Percentiles rank a stretch among this genome's conserved stretches.
Evolutionary conservation across 1,140 invertebrate species (phyloP).

Genomic region (Chymomyza costata): DNA sequence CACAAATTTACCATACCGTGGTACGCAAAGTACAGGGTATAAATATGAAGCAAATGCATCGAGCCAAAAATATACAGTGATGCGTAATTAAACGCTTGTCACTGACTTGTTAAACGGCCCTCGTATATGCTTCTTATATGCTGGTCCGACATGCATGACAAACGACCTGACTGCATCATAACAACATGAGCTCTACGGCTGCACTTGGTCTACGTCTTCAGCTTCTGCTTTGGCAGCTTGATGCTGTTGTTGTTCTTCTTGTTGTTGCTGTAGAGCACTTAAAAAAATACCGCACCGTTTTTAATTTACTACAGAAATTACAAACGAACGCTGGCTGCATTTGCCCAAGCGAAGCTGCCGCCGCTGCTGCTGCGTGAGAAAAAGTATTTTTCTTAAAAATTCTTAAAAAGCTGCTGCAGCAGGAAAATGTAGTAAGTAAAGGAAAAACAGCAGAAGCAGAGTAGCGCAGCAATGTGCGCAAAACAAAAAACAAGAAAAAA

Average conservation of each 20-base stretch:
- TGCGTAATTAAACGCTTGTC: too few relatives aligned
- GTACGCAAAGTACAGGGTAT: too few relatives aligned
- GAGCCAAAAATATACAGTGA: too few relatives aligned
- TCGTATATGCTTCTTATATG: too few relatives aligned
- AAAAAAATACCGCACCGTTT: conserved; percentile 51
- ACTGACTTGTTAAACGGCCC: too few relatives aligned
- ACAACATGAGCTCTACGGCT: conserved; percentile 33
- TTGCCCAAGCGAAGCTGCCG: background rate
- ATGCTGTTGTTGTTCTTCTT: conserved; percentile 10
- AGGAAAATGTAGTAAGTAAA: background rate
- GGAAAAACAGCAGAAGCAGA: background rate
- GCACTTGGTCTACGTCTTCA: too few relatives aligned
- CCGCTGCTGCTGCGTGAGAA: conserved; percentile 37
- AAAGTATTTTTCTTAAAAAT: conserved; percentile 53
- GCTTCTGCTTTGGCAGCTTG: too few relatives aligned
- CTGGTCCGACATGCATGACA: conserved; percentile 45
- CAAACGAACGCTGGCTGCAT: conserved; percentile 33
- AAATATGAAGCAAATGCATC: too few relatives aligned
- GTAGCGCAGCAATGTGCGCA: background rate
- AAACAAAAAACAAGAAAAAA: conserved; percentile 2
- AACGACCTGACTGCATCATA: conserved; percentile 31
- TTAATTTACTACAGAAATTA: conserved; percentile 68
- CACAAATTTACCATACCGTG: too few relatives aligned
- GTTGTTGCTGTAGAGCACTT: conserved; percentile 39
- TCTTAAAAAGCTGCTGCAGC: conserved; percentile 18